Percentiles rank a stretch among this genome's conserved stretches.
Conservation (phyloP, 2,113 vertebrate genomes). For the Columba janthina region DNA sequence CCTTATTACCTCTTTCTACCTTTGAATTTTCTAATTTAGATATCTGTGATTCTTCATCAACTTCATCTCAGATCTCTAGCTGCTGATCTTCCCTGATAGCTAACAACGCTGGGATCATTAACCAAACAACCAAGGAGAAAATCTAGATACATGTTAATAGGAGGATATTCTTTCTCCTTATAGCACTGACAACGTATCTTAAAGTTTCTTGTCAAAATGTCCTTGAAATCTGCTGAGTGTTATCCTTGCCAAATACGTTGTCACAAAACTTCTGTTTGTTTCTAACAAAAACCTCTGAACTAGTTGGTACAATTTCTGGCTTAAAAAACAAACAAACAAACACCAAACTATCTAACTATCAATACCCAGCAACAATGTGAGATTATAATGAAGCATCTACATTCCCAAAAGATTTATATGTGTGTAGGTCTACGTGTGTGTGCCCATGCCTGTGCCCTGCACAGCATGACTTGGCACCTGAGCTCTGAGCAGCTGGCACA, state of each 20-base stretch:
- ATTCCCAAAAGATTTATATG: neutral
- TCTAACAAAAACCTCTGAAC: conserved; percentile 15
- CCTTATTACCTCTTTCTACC: conserved; percentile 10
- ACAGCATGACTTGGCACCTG: neutral
- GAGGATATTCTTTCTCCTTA: conserved; percentile 38
- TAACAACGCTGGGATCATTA: conserved; percentile 39
- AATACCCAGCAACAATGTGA: neutral
- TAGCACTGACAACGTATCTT: neutral
- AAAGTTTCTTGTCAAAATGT: conserved; percentile 54
- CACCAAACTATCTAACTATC: neutral
- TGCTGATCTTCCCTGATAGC: conserved; percentile 4
- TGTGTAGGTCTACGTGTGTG: neutral
- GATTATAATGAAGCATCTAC: neutral
- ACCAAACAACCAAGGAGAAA: conserved; percentile 46
- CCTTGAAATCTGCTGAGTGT: conserved; percentile 47
- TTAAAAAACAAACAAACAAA: neutral
- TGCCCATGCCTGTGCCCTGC: neutral
- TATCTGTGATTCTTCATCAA: neutral
- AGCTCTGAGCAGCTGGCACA: neutral
- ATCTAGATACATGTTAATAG: conserved; percentile 24
- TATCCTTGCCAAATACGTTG: conserved; percentile 43
- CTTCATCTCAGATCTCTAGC: neutral
- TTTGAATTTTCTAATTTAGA: conserved; percentile 52
- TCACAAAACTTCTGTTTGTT: conserved; percentile 34
- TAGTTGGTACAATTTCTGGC: neutral